Evolutionary conservation across 2,113 vertebrate species (phyloP).

Genomic region (Xenotilapia caudafasciata): DNA sequence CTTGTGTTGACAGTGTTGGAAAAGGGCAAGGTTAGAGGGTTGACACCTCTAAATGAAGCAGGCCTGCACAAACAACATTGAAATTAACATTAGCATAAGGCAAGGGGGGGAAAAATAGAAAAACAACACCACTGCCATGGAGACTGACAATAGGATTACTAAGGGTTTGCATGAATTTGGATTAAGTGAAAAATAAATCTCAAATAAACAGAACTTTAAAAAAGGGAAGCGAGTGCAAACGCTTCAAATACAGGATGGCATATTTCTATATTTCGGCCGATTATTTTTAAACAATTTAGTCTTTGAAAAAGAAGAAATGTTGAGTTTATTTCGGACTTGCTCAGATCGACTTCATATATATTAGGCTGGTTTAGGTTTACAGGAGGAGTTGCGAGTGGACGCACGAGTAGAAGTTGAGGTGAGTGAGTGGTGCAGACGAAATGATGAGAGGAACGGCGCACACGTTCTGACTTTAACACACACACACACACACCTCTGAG

Average conservation of each 20-base stretch:
- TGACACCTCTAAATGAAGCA: slow-evolving; percentile 48
- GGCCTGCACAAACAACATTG: slow-evolving; percentile 48
- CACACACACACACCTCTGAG: not conserved
- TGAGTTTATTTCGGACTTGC: not conserved
- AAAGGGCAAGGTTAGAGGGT: slow-evolving; percentile 48
- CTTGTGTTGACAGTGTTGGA: slow-evolving; percentile 56
- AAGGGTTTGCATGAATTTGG: slow-evolving; percentile 34
- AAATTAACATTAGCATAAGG: slow-evolving; percentile 58
- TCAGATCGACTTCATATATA: not conserved
- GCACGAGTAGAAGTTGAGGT: slow-evolving; percentile 45
- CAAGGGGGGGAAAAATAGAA: not conserved
- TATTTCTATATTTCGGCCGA: not conserved
- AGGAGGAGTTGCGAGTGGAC: not conserved
- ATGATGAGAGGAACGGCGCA: slow-evolving; percentile 4
- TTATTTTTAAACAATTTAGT: not conserved
- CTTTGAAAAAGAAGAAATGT: not conserved
- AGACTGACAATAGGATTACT: slow-evolving; percentile 55
- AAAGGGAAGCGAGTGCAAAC: not conserved
- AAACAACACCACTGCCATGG: slow-evolving; percentile 14
- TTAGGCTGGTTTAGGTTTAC: not conserved
- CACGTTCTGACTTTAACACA: slow-evolving; percentile 8
- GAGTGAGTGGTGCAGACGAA: not conserved
- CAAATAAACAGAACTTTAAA: not conserved
- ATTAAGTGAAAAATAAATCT: slow-evolving; percentile 21
- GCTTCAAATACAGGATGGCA: not conserved